Percentiles rank a stretch among this genome's conserved stretches.
Evolutionary conservation across 2,888 invertebrate genomes (phyloP).

Genomic region (Meteorus cinctellus): DNA sequence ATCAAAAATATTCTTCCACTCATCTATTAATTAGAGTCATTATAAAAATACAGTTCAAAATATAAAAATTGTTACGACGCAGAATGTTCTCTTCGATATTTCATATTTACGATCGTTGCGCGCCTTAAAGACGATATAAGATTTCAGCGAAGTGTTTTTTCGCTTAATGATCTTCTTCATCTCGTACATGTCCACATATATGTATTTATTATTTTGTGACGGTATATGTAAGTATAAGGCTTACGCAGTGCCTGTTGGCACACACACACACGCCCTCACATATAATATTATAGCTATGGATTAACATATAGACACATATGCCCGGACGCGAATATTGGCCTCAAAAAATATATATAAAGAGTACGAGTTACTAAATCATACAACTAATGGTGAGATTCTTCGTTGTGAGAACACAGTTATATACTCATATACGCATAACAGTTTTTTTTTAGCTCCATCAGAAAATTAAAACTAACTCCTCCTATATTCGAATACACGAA

Average conservation of each 20-base stretch:
- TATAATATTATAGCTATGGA: conserved; percentile 55
- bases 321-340: conserved; percentile 12
- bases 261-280: not conserved
- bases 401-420: not conserved
- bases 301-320: conserved; percentile 68
- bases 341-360: conserved; percentile 22
- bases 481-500: conserved; percentile 6
- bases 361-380: conserved; percentile 43
- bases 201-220: conserved; percentile 17
- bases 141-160: conserved; percentile 47
- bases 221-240: conserved; percentile 11
- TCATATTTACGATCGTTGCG: conserved; percentile 71
- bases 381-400: not conserved
- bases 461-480: conserved; percentile 43
- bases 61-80: conserved; percentile 1
- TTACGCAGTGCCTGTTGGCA: not conserved
- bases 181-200: conserved; percentile 12
- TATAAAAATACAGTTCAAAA: not conserved
- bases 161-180: conserved; percentile 42
- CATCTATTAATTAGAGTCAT: conserved; percentile 21
- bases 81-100: conserved; percentile 58
- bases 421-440: conserved; percentile 10
- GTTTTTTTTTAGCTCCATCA: not conserved
- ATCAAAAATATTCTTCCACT: not conserved
- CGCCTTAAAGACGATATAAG: conserved; percentile 53